Base-by-base conservation (phyloP, 2,888 invertebrate species). In the Cosmia pyralina region DNA sequence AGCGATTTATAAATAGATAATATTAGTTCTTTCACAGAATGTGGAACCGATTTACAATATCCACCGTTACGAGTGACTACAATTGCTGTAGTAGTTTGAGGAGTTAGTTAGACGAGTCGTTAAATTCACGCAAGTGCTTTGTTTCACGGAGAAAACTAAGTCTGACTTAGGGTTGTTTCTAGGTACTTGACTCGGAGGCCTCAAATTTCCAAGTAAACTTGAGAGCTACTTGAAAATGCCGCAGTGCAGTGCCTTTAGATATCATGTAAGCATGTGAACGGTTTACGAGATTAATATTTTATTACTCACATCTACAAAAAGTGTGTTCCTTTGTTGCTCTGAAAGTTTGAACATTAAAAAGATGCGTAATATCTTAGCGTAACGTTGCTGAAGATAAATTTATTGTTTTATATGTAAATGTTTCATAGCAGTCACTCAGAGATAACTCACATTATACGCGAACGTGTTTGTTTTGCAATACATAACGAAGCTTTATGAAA, bases 91-190 rank as follows among this genome's bases (percentile, higher is more conserved):
- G 38, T 64, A 66, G 64, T 77, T 67, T 71, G 55, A 19, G 60
- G n/a, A 87, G 79, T 86, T 73, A 84, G 81, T 83, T 73, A 76
- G 79, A 79, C 77, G 48, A 75, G 82, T 84, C 83, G 84, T 87
- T 89, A 86, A 88, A 88, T 83, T 88, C 84, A 87, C 85, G 79
- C 87, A 85, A 90, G 84, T 81, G 84, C 87, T 88, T 89, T 88
- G 89, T 88, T 88, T 77, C 79, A 79, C 68, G 72, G 72, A 82
- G 85, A 85, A 88, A 89, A 89, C 89, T 90, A 87, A 87, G 81
- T 81, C 86, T 84, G 83, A 87, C 83, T 89, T 85, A 78, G 73
- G 81, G 76, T 85, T 87, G 87, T 87, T 85, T 82, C 83, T 86
- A 86, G 85, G 77, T 83, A 82, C 87, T 88, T 86, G 81, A 85